Conservation (phyloP, 92 coral and sea anemone genomes). For the Epizoanthus rinbou region DNA sequence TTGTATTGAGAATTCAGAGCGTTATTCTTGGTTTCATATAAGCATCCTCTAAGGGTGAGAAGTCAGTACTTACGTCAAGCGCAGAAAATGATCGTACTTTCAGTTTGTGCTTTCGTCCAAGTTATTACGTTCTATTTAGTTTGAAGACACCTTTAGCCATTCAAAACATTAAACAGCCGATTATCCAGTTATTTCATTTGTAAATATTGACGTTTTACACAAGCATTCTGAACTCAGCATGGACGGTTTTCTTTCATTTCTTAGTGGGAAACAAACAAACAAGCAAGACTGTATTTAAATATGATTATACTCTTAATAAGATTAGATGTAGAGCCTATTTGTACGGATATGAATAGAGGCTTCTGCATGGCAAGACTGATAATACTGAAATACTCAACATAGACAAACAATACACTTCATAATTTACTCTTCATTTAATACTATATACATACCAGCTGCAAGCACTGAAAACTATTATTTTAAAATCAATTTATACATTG, state of each 20-base stretch:
- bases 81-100: no score
- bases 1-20: no score
- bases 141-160: neutral
- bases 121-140: no score
- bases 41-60: no score
- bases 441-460: neutral
- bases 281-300: neutral
- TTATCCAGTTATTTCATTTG: neutral
- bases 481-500: slow-evolving; percentile 7
- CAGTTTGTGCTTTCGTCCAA: no score
- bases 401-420: neutral
- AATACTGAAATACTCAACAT: neutral
- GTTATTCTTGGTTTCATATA: no score
- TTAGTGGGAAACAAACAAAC: neutral
- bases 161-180: neutral
- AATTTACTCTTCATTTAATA: neutral
- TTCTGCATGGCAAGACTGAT: neutral
- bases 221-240: neutral
- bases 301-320: neutral
- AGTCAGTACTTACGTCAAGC: no score
- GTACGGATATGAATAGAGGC: neutral
- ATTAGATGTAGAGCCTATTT: no score
- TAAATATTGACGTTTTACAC: neutral
- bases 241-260: neutral
- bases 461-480: neutral